phyloP scores from a whole-genome alignment of 2,888 invertebrate species.

The Blera fallax region DNA sequence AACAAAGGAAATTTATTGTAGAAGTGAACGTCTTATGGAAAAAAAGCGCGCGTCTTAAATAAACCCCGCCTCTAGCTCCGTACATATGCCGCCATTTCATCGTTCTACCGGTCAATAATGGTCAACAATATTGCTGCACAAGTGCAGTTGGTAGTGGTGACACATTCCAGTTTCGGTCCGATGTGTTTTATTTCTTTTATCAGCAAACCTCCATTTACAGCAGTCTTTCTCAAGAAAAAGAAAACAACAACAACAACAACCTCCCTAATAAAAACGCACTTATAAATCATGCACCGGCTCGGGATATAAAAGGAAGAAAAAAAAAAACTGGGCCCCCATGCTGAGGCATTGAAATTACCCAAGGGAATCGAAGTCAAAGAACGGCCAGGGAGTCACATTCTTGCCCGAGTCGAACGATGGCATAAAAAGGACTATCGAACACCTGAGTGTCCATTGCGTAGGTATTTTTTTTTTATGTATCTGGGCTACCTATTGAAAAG shows the following conservation, averaged over 20 bases:
- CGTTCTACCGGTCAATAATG: conserved; percentile 31
- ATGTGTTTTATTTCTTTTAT: conserved; percentile 19
- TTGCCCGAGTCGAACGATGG: conserved; percentile 12
- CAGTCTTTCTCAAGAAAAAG: background rate
- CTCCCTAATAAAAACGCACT: conserved; percentile 59
- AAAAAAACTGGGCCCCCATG: conserved; percentile 39
- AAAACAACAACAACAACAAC: conserved; percentile 3
- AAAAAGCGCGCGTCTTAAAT: background rate
- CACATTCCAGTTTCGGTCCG: conserved; percentile 54
- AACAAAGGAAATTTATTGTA: no score
- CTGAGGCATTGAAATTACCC: conserved; percentile 69
- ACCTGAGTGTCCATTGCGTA: conserved; percentile 64
- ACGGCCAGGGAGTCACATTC: conserved; percentile 58
- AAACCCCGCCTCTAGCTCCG: conserved; percentile 57
- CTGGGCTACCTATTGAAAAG: conserved; percentile 56
- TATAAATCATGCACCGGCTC: conserved; percentile 66
- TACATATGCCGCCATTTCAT: conserved; percentile 53
- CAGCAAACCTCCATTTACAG: no score
- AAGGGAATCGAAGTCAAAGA: conserved; percentile 54
- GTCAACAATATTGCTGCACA: conserved; percentile 44
- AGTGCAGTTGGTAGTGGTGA: conserved; percentile 63
- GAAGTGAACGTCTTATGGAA: no score
- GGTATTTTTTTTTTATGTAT: conserved; percentile 8
- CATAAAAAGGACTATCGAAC: conserved; percentile 57
- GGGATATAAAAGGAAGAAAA: conserved; percentile 13